Percentiles rank a stretch among this genome's conserved stretches.
Conservation (phyloP, 2,888 invertebrate genomes). For the Oxystoma pomonae region DNA sequence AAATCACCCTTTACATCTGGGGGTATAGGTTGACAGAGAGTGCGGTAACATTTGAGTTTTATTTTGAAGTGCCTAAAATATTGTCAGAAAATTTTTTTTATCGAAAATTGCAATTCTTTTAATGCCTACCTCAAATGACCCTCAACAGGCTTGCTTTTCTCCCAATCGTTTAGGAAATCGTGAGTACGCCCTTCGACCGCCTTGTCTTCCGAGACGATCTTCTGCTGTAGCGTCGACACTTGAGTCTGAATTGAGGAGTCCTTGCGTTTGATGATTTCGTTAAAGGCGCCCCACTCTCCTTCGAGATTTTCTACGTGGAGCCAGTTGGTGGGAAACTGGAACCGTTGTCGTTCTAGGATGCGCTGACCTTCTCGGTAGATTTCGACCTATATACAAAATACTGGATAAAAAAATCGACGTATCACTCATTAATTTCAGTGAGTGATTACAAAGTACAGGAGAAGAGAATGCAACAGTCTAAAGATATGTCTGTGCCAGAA, state of each 20-base stretch:
- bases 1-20: too few relatives aligned
- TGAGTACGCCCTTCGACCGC: conserved; percentile 92
- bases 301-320: conserved; percentile 98
- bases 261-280: conserved; percentile 97
- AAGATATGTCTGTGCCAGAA: too few relatives aligned
- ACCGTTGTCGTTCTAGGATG: conserved; percentile 91
- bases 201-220: conserved; percentile 98
- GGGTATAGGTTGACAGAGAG: too few relatives aligned
- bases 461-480: too few relatives aligned
- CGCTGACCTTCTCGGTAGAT: conserved; percentile 95
- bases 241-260: conserved; percentile 96
- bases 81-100: too few relatives aligned
- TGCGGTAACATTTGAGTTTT: too few relatives aligned
- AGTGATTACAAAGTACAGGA: too few relatives aligned
- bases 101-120: too few relatives aligned
- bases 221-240: conserved; percentile 91
- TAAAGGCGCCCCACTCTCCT: conserved; percentile 99
- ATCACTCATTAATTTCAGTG: too few relatives aligned
- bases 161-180: conserved; percentile 96
- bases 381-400: conserved; percentile 55
- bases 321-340: conserved; percentile 98
- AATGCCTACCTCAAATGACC: conserved; percentile 62
- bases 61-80: too few relatives aligned
- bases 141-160: conserved; percentile 94
- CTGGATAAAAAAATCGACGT: background rate